Base-by-base conservation (phyloP, 2,888 invertebrate species). In the Ennomos erosarius region DNA sequence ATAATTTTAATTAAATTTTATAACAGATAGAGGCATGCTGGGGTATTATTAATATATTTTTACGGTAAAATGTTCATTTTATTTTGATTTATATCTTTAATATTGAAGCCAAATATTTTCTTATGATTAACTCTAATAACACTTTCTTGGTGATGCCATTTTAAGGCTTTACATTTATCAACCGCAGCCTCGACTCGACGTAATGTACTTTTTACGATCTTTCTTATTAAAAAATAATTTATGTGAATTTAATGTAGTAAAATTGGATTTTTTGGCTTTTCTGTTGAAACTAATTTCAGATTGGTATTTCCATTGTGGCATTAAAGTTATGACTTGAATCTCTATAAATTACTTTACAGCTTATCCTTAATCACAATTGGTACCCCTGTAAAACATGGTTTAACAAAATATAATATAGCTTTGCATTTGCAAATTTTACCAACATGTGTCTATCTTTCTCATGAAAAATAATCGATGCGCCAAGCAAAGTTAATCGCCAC, bases 131-230 rank as follows among this genome's bases (percentile, higher is more conserved):
- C 37, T 43, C 11, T 1, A 10, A 35, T 3, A 36, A 39, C 9
- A 51, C 33, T 53, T 53, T 45, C 42, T 40, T 44, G 10, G 36
- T 55, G 45, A 53, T 49, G 9, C 45, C 37, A 59, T 48, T 60
- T 59, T 62, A 64, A 53, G 55, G 47, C 46, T 62, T 26, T 61
- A 59, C 80, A 79, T 80, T 82, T 80, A 79, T 82, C 76, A 79
- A 69, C 71, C 66, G 68, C 75, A 70, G 70, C 65, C 75, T 75
- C 72, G 68, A 70, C 73, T 75, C 73, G 69, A 71, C 75, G 64
- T 84, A 86, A 87, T 86, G 80, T 78, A 77, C 81, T 86, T 87
- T 87, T 87, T 84, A 75, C 80, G 64, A 45, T 67, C 71, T 76
- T 75, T 71, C 75, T 76, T 79, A 74, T 79, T 71, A 68, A 58